Conservation (phyloP, 2,888 invertebrate genomes). For the Heliconius ethilla region DNA sequence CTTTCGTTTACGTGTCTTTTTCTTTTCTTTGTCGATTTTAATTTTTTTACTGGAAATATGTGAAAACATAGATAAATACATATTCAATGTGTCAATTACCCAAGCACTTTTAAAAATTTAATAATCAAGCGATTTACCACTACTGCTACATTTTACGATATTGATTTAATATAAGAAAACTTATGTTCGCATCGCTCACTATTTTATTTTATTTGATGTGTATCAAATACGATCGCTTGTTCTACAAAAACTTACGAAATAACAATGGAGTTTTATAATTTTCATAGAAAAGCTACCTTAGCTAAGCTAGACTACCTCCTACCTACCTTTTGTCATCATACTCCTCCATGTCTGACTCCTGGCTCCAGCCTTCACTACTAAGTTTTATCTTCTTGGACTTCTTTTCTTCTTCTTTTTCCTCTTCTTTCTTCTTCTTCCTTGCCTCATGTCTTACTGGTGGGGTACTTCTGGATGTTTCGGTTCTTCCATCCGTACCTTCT, state of each 20-base stretch:
- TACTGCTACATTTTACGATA: too few relatives aligned
- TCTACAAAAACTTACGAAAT: too few relatives aligned
- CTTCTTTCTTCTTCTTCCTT: slow-evolving; percentile 50
- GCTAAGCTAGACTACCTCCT: background rate
- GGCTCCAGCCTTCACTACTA: slow-evolving; percentile 73
- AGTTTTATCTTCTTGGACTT: slow-evolving; percentile 64
- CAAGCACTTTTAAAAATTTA: background rate
- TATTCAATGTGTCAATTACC: background rate
- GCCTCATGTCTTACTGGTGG: slow-evolving; percentile 51
- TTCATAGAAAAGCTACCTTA: slow-evolving; percentile 10
- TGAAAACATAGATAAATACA: background rate
- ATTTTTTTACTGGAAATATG: slow-evolving; percentile 57
- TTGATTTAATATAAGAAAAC: too few relatives aligned
- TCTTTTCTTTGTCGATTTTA: slow-evolving; percentile 56
- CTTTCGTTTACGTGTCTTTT: slow-evolving; percentile 63
- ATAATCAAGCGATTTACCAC: too few relatives aligned
- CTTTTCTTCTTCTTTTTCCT: slow-evolving; percentile 50
- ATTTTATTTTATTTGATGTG: too few relatives aligned
- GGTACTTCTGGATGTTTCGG: slow-evolving; percentile 50
- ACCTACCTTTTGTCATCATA: slow-evolving; percentile 59
- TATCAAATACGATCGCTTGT: too few relatives aligned
- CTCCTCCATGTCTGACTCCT: slow-evolving; percentile 71
- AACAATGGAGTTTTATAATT: background rate
- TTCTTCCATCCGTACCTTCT: slow-evolving; percentile 56
- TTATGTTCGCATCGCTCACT: too few relatives aligned